These are phyloP conservation scores for Brevimyrus niger DNA, from an alignment of 2,113 vertebrate genomes.

Conservation along the genomic window DNA sequence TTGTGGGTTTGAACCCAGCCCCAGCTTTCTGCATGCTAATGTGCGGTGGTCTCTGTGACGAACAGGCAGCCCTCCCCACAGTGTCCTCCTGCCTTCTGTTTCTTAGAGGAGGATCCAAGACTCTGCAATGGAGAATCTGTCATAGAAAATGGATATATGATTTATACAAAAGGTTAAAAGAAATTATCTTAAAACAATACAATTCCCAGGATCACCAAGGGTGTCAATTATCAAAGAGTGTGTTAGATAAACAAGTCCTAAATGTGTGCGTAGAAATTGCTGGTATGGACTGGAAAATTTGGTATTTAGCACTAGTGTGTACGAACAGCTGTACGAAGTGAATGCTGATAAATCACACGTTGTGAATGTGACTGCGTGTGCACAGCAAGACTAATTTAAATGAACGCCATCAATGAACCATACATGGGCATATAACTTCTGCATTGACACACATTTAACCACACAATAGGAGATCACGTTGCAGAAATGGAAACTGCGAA, in stretches of 20 bases:
- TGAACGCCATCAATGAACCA: not conserved
- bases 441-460: not conserved
- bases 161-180: not conserved
- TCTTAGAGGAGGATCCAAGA: not conserved
- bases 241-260: not conserved
- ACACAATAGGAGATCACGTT: not conserved
- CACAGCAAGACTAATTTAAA: not conserved
- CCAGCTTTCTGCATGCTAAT: not conserved
- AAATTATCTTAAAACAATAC: not conserved
- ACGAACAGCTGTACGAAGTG: not conserved
- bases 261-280: not conserved
- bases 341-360: not conserved
- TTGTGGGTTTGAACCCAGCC: not conserved
- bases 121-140: not conserved
- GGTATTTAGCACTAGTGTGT: not conserved
- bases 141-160: not conserved
- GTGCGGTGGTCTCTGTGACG: not conserved
- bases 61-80: not conserved
- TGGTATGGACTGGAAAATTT: not conserved
- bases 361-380: not conserved
- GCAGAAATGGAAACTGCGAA: not conserved
- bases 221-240: not conserved
- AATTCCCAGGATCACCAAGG: not conserved
- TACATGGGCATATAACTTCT: not conserved
- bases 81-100: not conserved